phyloP scores from a whole-genome alignment of 2,888 invertebrate species.

The Spisula subtruncata region DNA sequence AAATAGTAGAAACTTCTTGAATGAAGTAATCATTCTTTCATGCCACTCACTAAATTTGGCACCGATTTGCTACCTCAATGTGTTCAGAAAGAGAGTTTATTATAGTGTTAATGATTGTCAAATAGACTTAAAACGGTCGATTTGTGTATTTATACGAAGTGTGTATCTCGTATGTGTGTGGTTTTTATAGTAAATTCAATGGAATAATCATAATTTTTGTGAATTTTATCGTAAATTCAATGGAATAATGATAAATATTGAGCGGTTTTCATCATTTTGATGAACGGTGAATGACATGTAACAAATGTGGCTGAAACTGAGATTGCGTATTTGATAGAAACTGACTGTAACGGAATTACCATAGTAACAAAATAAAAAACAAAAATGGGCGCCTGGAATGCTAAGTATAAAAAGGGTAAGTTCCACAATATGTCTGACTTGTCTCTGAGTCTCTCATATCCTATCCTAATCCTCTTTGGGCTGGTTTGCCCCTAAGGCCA shows the following conservation, averaged over 20 bases:
- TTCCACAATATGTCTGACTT: background rate
- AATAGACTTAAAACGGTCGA: background rate
- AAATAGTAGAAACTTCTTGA: background rate
- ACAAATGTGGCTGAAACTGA: background rate
- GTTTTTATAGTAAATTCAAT: background rate
- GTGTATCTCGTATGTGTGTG: background rate
- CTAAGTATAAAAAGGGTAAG: conserved; percentile 39
- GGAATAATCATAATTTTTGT: background rate
- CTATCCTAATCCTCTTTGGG: too few relatives aligned
- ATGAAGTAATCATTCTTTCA: background rate
- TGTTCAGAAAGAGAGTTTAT: background rate
- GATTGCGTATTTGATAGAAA: background rate
- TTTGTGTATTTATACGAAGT: background rate
- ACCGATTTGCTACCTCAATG: background rate
- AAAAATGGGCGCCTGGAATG: conserved; percentile 42
- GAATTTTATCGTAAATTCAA: background rate
- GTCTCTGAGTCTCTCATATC: too few relatives aligned
- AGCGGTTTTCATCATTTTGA: background rate
- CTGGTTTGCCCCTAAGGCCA: too few relatives aligned
- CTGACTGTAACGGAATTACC: background rate
- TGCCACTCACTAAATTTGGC: background rate
- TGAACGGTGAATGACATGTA: background rate
- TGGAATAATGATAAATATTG: background rate
- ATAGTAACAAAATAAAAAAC: background rate
- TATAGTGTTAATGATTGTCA: background rate